A percentile compares a stretch with the other conserved stretches of the same genome.
Evolutionary conservation across 2,113 vertebrate genomes (phyloP).

Genomic region (Hepsetus odoe): DNA sequence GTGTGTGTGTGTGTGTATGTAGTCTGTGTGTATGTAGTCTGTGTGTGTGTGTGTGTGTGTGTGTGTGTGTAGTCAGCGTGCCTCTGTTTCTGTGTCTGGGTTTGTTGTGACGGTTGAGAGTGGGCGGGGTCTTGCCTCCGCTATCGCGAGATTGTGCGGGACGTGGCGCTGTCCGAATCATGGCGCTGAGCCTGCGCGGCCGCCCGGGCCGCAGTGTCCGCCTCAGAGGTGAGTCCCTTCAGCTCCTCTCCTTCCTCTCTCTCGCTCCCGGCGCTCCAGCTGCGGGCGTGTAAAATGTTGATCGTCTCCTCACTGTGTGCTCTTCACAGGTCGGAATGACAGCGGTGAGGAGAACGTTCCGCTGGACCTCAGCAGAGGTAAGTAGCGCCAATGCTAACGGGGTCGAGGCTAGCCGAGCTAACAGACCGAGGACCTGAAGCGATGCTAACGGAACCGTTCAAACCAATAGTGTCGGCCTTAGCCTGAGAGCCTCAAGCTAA

Average conservation of each 20-base stretch:
- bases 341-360: constrained; percentile 88
- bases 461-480: background rate
- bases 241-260: background rate
- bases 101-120: no score
- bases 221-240: constrained; percentile 80
- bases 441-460: background rate
- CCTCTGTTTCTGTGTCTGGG: no score
- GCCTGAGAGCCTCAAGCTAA: background rate
- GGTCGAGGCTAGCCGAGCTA: background rate
- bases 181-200: constrained; percentile 85
- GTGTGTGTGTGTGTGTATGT: no score
- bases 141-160: constrained; percentile 74
- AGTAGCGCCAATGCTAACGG: constrained; percentile 1
- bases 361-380: constrained; percentile 85
- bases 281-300: background rate
- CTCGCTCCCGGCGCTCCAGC: background rate
- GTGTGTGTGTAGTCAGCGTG: no score
- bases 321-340: constrained; percentile 83
- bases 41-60: no score
- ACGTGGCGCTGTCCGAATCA: constrained; percentile 85
- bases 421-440: no score
- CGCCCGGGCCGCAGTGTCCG: constrained; percentile 82
- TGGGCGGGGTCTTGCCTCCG: no score
- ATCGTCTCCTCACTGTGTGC: constrained; percentile 25
- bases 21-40: no score